Base-by-base conservation (phyloP, 2,113 vertebrate species). In the Cephalopterus ornatus region DNA sequence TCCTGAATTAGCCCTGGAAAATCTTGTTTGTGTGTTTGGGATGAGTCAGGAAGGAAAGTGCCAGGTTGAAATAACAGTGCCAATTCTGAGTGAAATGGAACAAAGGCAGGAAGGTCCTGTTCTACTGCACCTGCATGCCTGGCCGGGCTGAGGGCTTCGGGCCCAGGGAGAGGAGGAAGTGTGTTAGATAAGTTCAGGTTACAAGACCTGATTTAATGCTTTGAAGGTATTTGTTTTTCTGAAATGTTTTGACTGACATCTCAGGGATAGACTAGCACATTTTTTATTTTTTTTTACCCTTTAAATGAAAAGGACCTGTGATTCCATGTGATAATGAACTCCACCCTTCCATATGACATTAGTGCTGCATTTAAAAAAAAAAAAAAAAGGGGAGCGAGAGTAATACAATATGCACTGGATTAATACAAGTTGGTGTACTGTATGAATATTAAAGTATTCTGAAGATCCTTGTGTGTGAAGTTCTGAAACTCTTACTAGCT, bases 21-120 rank as follows among this genome's bases (percentile, higher is more conserved):
- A 95, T 92, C 65, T 91, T 97, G 94, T 92, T 96, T 92, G 61
- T 92, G 72, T 89, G 73, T 95, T 92, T 67, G 89, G 76, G 93
- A 95, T 97, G 96, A 97, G 95, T 96, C 94, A 96, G 94, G 93
- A 92, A 93, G 66, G 86, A 78, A 93, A 85, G 84, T 92, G 93
- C 89, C 95, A 92, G 91, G 87, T 89, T 86, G 70, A 80, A 65
- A 62, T 77, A 93, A 67, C 73, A 77, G 30, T 95, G 91, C 93
- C 95, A 92, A 84, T 92, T 91, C 52, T 32, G 65, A 95, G 76
- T 18, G 27, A 88, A 95, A 74, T 67, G 66, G 84, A 95, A 96
- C 95, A 97, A 94, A 91, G 27, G 70, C 95, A 95, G 93, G 95
- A 93, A 95, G 93, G 93, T 89, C 80, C 73, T 93, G 96, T 93